These are phyloP conservation scores for Steinernema carpocapsae DNA, from an alignment of 2,888 invertebrate species.

Conservation along the genomic window DNA sequence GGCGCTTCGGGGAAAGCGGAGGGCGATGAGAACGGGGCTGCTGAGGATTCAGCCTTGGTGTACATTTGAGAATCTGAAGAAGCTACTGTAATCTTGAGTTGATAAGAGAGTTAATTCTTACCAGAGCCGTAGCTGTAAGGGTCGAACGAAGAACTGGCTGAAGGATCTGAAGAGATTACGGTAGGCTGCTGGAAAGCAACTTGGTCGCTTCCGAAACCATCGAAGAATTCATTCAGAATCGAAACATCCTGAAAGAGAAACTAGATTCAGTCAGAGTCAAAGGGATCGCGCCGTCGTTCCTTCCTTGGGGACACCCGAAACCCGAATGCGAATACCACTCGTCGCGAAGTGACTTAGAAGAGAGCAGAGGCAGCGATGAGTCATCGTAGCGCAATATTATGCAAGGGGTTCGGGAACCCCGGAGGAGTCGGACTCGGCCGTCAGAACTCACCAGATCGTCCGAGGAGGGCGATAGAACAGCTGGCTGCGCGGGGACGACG, in stretches of 20 bases:
- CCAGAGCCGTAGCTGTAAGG: background rate
- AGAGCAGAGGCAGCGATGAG: background rate
- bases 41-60: background rate
- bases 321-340: background rate
- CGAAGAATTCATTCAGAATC: conserved; percentile 27
- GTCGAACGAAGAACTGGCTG: too few species aligned
- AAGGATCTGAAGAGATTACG: conserved; percentile 8
- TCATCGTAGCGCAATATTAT: background rate
- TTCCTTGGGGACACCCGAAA: background rate
- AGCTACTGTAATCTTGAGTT: background rate
- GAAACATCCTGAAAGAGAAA: conserved; percentile 24
- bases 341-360: background rate
- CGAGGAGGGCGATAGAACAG: background rate
- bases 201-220: conserved; percentile 2
- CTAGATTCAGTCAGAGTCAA: background rate
- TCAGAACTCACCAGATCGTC: background rate
- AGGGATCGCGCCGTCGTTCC: conserved; percentile 7
- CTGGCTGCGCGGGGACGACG: background rate
- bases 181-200: conserved; percentile 1
- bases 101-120: too few species aligned
- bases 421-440: too few species aligned
- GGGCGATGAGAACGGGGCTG: background rate
- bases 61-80: background rate
- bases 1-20: background rate
- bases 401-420: background rate